A percentile compares a stretch with the other conserved stretches of the same genome.
These are phyloP conservation scores for Tetropium fuscum DNA, from an alignment of 2,888 invertebrate genomes.

Conservation along the genomic window DNA sequence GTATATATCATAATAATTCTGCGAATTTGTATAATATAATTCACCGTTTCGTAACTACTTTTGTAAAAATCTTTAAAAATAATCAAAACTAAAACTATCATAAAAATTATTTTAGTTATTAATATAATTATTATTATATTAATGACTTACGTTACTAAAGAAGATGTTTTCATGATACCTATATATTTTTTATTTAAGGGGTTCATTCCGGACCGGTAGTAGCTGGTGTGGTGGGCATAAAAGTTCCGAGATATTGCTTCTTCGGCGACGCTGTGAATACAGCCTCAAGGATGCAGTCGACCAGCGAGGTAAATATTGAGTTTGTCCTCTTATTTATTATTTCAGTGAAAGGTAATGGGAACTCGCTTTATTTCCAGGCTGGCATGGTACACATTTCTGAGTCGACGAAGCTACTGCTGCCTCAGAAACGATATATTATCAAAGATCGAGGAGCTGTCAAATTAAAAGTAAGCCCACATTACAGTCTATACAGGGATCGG, in stretches of 20 bases:
- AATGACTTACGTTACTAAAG: background rate
- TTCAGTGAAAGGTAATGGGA: too few relatives aligned
- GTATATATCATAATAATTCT: too few relatives aligned
- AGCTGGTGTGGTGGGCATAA: slow-evolving; percentile 86
- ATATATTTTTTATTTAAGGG: slow-evolving; percentile 63
- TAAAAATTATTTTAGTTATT: too few relatives aligned
- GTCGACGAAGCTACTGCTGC: slow-evolving; percentile 75
- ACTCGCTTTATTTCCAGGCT: slow-evolving; percentile 65
- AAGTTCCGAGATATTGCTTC: slow-evolving; percentile 86
- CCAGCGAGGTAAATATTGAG: slow-evolving; percentile 67
- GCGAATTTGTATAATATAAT: too few relatives aligned
- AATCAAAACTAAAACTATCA: too few relatives aligned
- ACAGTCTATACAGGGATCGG: too few relatives aligned
- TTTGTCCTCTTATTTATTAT: background rate
- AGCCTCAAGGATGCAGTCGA: slow-evolving; percentile 87
- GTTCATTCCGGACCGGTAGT: slow-evolving; percentile 90
- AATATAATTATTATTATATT: too few relatives aligned
- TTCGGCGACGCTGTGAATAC: slow-evolving; percentile 93
- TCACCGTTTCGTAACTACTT: too few relatives aligned
- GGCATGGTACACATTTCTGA: slow-evolving; percentile 82
- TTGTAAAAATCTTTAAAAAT: too few relatives aligned
- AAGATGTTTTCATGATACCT: background rate
- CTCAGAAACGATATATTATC: slow-evolving; percentile 74
- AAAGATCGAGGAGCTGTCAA: slow-evolving; percentile 79
- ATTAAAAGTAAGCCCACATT: slow-evolving; percentile 83